Evolutionary conservation across 2,113 vertebrate genomes (phyloP).

Genomic region (Varanus salvator): DNA sequence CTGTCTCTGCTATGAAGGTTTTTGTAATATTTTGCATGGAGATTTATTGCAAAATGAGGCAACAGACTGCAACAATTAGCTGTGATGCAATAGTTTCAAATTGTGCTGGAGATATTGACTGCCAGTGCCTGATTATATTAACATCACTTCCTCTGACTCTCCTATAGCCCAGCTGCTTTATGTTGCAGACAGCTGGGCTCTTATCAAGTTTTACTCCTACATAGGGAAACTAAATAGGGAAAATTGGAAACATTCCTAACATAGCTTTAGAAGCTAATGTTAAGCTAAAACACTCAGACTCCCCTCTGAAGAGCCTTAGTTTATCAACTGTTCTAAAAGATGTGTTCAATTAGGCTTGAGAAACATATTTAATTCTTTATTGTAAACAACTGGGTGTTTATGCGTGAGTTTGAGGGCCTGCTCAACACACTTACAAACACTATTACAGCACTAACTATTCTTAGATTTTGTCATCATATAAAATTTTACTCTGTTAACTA

Average conservation of each 20-base stretch:
- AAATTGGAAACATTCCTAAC: conserved; percentile 51
- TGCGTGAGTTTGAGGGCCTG: neutral
- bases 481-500: conserved; percentile 11
- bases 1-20: neutral
- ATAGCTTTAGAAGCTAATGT: conserved; percentile 38
- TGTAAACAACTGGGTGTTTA: conserved; percentile 17
- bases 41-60: conserved; percentile 52
- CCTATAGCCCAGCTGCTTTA: conserved; percentile 49
- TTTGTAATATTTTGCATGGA: neutral
- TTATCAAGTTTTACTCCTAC: conserved; percentile 52
- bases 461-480: conserved; percentile 20
- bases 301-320: conserved; percentile 9
- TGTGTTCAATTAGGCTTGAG: conserved; percentile 43
- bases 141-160: conserved; percentile 45
- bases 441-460: neutral
- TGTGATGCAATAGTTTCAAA: conserved; percentile 48
- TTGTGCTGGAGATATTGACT: conserved; percentile 52
- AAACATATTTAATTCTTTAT: conserved; percentile 38
- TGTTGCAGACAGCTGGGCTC: neutral
- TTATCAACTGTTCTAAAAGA: conserved; percentile 40
- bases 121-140: conserved; percentile 55
- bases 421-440: neutral
- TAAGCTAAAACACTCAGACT: conserved; percentile 17
- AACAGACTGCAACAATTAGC: conserved; percentile 49
- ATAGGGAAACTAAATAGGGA: conserved; percentile 44